These are phyloP conservation scores for Temnothorax unifasciatus DNA, from an alignment of 2,888 invertebrate genomes.

Conservation along the genomic window DNA sequence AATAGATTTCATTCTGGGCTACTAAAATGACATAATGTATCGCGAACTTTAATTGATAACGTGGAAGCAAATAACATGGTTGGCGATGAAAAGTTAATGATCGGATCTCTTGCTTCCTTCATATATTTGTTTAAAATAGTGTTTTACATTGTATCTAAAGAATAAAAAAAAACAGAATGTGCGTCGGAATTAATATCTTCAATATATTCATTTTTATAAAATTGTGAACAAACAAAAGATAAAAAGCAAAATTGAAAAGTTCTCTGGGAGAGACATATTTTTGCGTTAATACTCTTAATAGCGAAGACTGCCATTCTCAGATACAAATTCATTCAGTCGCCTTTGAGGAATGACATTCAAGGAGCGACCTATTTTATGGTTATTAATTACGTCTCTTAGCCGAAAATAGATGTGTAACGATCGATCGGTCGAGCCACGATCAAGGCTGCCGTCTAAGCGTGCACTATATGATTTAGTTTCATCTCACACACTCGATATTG, in stretches of 20 bases:
- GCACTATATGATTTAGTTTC: conserved; percentile 77
- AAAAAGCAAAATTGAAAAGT: neutral
- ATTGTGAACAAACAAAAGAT: neutral
- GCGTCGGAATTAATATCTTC: neutral
- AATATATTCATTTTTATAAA: neutral
- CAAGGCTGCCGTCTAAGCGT: conserved; percentile 75
- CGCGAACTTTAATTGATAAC: neutral
- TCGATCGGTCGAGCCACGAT: conserved; percentile 38
- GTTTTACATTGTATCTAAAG: neutral
- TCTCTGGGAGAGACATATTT: neutral
- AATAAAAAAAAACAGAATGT: neutral
- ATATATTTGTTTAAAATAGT: neutral
- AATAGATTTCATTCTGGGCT: neutral
- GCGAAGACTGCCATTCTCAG: neutral
- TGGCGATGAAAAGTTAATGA: neutral
- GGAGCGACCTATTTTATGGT: neutral
- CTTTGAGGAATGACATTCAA: neutral
- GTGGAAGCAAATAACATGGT: neutral
- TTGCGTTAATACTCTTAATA: neutral
- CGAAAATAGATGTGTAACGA: neutral
- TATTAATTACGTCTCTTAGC: neutral
- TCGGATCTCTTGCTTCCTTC: neutral
- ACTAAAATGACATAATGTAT: conserved; percentile 4
- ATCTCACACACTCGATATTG: conserved; percentile 51
- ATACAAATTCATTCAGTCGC: neutral